Base-by-base conservation (phyloP, 2,797 vertebrate species). In the Anas bahamensis region DNA sequence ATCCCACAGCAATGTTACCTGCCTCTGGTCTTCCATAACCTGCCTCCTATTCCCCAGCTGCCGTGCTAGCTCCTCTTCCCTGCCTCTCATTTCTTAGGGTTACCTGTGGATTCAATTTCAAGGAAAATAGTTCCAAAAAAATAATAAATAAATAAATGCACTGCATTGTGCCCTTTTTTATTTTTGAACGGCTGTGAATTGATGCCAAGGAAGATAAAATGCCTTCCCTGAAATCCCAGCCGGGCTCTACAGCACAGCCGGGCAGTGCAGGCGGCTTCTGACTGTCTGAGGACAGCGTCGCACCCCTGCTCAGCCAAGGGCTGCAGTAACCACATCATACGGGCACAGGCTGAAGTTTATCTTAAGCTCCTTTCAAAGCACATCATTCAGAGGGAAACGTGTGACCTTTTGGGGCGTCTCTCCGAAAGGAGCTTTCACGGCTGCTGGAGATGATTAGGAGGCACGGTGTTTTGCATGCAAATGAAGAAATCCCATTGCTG, bases 281-380 rank as follows among this genome's bases (percentile, higher is more conserved):
- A 69, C 46, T 59, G 4, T 77, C 35, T 31, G 74, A 50, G 2
- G 8, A 77, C 50, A 90, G 71, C 86, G 75, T 80, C 41, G 33
- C 8, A 8, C 26, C 74, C 9, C 56, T 76, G 31, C 90, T 89
- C 33, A 88, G 33, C 65, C 73, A 59, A 84, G 35, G 52, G n/a
- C 59, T 68, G 41, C 64, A 68, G 50, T 53, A 85, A 93, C 91
- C 59, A 78, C 48, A 78, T 61, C 63, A 70, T 33, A 59, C 0
- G 9, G 46, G 76, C 76, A 90, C 4, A 72, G 87, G 70, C 35
- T 83, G 33, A 88, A 91, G 73, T 93, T 95, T 89, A 94, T 90
- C 90, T 85, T 89, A 96, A 96, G 89, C 92, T 96, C 63, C 66
- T 95, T 95, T 91, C 92, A 94, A 91, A 89, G 69, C 64, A 85